Conservation (phyloP, 2,797 vertebrate genomes). For the Anguilla pacifica region DNA sequence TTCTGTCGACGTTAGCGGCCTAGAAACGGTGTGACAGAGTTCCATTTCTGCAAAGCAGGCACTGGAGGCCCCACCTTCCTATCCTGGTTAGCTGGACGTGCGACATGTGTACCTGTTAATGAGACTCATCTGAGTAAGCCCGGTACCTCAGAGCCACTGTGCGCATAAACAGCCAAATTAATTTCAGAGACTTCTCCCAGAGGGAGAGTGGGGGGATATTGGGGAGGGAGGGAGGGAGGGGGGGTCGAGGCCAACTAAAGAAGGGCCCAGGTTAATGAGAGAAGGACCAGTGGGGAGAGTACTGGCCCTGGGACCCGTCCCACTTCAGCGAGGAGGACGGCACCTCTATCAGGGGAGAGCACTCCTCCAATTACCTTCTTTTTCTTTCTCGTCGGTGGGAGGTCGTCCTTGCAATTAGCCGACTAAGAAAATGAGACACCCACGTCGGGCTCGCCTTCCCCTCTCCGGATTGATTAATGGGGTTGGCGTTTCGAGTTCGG, state of each 20-base stretch:
- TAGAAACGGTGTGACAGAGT: neutral
- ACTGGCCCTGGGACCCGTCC: constrained; percentile 12
- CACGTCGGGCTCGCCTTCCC: constrained; percentile 61
- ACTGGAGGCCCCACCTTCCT: neutral
- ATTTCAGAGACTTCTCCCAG: constrained; percentile 9
- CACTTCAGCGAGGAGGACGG: constrained; percentile 18
- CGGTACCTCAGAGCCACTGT: neutral
- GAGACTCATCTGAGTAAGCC: neutral
- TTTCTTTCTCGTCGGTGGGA: constrained; percentile 51
- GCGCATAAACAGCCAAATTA: constrained; percentile 25
- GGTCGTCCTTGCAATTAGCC: constrained; percentile 68
- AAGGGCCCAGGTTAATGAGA: constrained; percentile 32
- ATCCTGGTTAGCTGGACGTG: neutral
- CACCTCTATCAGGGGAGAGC: constrained; percentile 62
- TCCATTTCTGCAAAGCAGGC: neutral
- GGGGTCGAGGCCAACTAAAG: neutral
- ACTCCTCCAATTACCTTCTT: constrained; percentile 63
- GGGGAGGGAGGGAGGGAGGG: neutral
- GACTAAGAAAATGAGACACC: constrained; percentile 66
- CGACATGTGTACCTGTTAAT: constrained; percentile 6
- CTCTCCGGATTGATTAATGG: constrained; percentile 70
- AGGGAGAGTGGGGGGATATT: neutral
- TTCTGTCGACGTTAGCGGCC: neutral
- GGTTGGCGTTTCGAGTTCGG: constrained; percentile 61
- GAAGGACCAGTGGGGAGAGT: neutral